phyloP scores from a whole-genome alignment of 1,140 invertebrate genomes.

The Apis florea region DNA sequence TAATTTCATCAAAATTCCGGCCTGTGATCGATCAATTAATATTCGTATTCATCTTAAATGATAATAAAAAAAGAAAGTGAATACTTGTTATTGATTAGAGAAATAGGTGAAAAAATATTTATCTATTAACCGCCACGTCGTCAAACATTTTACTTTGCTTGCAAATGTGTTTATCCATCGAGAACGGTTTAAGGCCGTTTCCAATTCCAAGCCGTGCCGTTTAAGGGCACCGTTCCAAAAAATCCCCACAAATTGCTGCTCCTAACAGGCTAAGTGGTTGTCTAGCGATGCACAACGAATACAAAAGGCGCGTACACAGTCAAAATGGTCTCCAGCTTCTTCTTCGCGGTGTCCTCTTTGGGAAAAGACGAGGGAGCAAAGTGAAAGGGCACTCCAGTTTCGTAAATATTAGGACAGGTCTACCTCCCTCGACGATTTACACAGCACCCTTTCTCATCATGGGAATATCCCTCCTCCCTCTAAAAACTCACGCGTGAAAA shows the following conservation, averaged over 20 bases:
- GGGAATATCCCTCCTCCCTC: constrained; percentile 28
- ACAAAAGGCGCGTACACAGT: constrained; percentile 69
- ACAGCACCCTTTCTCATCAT: constrained; percentile 47
- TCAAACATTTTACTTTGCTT: constrained; percentile 2
- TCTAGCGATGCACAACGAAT: constrained; percentile 63
- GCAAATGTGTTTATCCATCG: not conserved
- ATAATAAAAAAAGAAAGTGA: not conserved
- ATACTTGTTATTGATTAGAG: not conserved
- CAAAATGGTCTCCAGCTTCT: constrained; percentile 65
- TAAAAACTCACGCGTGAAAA: not conserved
- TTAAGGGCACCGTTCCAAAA: constrained; percentile 27
- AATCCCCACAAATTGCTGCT: constrained; percentile 69
- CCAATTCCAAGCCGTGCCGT: constrained; percentile 29
- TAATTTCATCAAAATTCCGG: constrained; percentile 1
- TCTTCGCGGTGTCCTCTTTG: constrained; percentile 58
- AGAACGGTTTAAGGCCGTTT: constrained; percentile 22
- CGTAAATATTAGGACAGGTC: constrained; percentile 76
- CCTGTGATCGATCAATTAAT: not conserved
- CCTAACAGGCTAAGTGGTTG: constrained; percentile 69
- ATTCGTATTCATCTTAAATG: not conserved
- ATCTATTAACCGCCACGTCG: not conserved
- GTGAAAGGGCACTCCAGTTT: constrained; percentile 64
- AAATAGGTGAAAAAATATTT: not conserved
- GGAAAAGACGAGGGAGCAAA: constrained; percentile 43
- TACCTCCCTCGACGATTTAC: constrained; percentile 43